Evolutionary conservation across 2,113 vertebrate genomes (phyloP).

Genomic region (Microcebus lehilahytsara): DNA sequence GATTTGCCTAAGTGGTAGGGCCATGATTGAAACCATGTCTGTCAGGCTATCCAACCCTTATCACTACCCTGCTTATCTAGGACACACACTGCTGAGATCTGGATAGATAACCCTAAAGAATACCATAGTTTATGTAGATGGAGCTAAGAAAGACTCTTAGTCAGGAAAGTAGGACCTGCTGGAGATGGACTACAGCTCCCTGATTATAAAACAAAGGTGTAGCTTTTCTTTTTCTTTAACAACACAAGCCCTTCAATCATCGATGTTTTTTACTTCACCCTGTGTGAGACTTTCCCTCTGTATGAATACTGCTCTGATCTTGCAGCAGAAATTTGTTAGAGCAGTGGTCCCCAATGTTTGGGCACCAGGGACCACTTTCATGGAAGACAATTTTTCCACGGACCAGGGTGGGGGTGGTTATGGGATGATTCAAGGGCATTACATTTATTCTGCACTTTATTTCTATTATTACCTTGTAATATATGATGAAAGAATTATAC

Average conservation of each 20-base stretch:
- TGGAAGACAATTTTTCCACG: no score
- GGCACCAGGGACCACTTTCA: no score
- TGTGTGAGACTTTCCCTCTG: not conserved
- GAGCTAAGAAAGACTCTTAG: not conserved
- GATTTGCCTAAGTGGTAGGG: not conserved
- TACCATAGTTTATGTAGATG: not conserved
- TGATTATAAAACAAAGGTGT: not conserved
- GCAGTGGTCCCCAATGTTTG: no score
- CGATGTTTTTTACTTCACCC: not conserved
- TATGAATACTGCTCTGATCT: not conserved
- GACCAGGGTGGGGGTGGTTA: no score
- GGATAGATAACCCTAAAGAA: not conserved
- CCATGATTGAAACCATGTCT: not conserved
- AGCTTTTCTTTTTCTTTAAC: not conserved
- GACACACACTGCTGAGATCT: rapidly evolving
- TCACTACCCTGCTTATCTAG: not conserved
- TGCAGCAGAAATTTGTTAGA: not conserved
- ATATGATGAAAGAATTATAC: no score
- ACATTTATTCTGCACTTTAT: no score
- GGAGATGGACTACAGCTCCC: not conserved
- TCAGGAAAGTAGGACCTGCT: not conserved
- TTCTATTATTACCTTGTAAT: no score
- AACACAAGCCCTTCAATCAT: not conserved
- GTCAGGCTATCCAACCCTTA: not conserved
- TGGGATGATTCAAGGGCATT: no score